These are phyloP conservation scores for Zosterops japonicus DNA, from an alignment of 2,113 vertebrate species.

Conservation along the genomic window DNA sequence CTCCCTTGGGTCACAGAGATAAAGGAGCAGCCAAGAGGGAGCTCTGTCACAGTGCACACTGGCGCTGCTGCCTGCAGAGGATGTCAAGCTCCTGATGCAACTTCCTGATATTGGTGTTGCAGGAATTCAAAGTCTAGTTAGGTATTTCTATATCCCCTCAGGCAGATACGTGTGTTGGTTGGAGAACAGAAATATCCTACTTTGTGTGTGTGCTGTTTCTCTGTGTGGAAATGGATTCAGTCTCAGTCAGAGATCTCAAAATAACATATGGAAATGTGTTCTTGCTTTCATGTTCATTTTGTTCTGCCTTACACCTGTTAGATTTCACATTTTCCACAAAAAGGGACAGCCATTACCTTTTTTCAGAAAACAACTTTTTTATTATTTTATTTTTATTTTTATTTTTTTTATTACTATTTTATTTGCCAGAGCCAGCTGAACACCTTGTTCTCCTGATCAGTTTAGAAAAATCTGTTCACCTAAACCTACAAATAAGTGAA, in stretches of 20 bases:
- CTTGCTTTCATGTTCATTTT: constrained; percentile 32
- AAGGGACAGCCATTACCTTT: background rate
- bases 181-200: background rate
- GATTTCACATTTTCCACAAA: constrained; percentile 32
- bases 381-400: background rate
- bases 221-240: background rate
- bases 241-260: constrained; percentile 14
- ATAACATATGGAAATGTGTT: constrained; percentile 33
- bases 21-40: background rate
- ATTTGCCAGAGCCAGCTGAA: background rate
- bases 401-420: background rate
- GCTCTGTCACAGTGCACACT: background rate
- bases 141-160: fast-evolving
- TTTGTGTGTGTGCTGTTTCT: background rate
- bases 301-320: constrained; percentile 36
- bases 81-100: background rate
- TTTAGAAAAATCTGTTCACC: constrained; percentile 35
- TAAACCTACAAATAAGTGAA: constrained; percentile 54
- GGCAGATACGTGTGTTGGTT: background rate
- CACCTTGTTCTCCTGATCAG: constrained; percentile 29
- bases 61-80: background rate
- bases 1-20: background rate
- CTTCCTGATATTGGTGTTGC: background rate
- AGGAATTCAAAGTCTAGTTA: background rate
- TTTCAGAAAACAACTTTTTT: background rate